Evolutionary conservation across 1,140 invertebrate genomes (phyloP), one percentile per base, ranked within the genome.

Genomic region (Philotrypesis tridentata): DNA sequence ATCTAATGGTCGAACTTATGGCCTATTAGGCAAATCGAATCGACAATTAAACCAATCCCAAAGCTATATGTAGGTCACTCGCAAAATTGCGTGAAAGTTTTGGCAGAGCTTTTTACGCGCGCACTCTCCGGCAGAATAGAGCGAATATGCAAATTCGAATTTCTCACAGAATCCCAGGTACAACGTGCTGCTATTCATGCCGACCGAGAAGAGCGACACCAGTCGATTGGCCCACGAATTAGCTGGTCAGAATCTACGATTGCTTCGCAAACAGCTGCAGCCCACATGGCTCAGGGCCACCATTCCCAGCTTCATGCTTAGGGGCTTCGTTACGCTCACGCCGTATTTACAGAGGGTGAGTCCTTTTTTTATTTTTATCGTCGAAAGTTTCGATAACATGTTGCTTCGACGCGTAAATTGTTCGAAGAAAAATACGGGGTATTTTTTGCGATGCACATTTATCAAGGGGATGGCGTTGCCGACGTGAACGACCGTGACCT

Each of bases 281-380:
- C 93, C 94, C 0, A 94, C 94, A 21, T 94, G 95, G 89, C 95
- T 96, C 5, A 93, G 93, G 83, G 95, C 95, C 1, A 94, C 94
- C 8, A 95, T 97, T 82, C 96, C 96, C 0, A 95, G 95, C 83
- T 96, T 97, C 87, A 95, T 93, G 88, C 91, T 96, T 1, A 94
- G 95, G 80, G 96, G 96, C 68, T 96, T 95, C 85, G 94, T 96
- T 72, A 94, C 94, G 65, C 90, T 97, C 65, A 96, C 95, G 25
- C 94, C 95, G 71, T 94, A 95, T 89, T 91, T 97, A 67, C 95
- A 96, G 90, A 94, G 95, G 93, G 96, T 96, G 91, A 93, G 92
- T 87, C 12, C 23, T 71, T 60, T 61, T 43, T 23, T 25, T 25
- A 4, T 67, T 40, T 77, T 37, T 23, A 5, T 55, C 37, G 23